phyloP scores from a whole-genome alignment of 2,113 vertebrate genomes.

The Podilymbus podiceps region DNA sequence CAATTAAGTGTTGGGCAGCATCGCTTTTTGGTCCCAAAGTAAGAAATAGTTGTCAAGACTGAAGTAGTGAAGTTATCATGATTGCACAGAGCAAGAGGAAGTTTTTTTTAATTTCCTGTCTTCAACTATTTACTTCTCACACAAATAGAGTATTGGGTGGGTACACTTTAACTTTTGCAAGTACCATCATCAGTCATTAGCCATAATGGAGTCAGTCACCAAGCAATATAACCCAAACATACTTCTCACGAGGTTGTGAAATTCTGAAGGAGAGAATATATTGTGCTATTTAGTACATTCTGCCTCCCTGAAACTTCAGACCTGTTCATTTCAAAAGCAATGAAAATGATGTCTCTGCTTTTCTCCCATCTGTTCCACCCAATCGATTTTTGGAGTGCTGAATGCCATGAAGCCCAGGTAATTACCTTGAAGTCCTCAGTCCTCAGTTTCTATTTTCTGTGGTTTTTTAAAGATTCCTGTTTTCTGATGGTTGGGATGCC shows the following conservation, averaged over 20 bases:
- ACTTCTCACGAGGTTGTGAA: background rate
- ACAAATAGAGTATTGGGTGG: background rate
- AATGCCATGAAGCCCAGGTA: background rate
- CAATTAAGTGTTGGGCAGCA: background rate
- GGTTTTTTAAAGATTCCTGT: background rate
- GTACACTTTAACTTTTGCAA: background rate
- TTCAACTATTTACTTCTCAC: background rate
- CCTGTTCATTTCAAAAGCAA: background rate
- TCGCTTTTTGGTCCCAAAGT: background rate
- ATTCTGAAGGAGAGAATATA: background rate
- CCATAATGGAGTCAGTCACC: background rate
- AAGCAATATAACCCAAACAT: background rate
- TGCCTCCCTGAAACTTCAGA: background rate
- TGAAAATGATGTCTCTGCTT: background rate
- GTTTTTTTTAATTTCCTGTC: background rate
- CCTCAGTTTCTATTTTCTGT: background rate
- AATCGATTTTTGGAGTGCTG: background rate
- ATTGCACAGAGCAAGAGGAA: background rate
- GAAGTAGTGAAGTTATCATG: background rate
- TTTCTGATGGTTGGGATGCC: background rate
- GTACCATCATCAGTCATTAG: background rate
- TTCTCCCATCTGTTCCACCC: slow-evolving; percentile 14
- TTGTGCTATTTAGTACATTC: background rate
- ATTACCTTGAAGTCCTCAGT: background rate
- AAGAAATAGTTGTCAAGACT: background rate